phyloP scores from a whole-genome alignment of 2,888 invertebrate genomes.

The Adelognathus sp. region DNA sequence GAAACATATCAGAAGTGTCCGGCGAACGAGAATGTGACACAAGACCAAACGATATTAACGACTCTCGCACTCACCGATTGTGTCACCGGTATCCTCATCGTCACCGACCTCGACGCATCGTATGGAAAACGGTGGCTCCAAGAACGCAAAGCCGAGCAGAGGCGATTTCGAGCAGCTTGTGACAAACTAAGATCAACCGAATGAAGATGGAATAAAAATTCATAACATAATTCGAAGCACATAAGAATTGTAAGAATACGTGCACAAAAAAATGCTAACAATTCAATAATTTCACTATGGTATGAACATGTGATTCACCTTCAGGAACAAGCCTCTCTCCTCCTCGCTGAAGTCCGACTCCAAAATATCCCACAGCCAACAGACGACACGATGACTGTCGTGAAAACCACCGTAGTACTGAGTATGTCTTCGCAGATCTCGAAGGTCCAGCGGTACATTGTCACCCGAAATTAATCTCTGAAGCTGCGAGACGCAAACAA shows the following conservation, averaged over 20 bases:
- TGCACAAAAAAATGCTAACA: too few species aligned
- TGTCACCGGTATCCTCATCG: slow-evolving; percentile 96
- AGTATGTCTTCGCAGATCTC: slow-evolving; percentile 93
- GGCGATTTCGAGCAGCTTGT: slow-evolving; percentile 99
- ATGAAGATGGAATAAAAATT: background rate
- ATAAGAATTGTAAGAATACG: background rate
- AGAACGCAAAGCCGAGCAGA: slow-evolving; percentile 95
- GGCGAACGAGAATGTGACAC: too few species aligned
- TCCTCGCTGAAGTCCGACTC: slow-evolving; percentile 96
- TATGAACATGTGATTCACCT: slow-evolving; percentile 83
- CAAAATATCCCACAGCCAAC: slow-evolving; percentile 99
- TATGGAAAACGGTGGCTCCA: slow-evolving; percentile 99
- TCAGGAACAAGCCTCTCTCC: slow-evolving; percentile 96
- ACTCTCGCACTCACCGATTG: slow-evolving; percentile 85
- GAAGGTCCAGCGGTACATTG: slow-evolving; percentile 94
- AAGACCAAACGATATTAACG: too few species aligned
- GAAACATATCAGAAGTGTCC: too few species aligned
- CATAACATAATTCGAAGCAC: background rate
- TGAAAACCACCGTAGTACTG: slow-evolving; percentile 99
- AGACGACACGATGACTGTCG: slow-evolving; percentile 97
- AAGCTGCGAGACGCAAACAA: slow-evolving; percentile 84
- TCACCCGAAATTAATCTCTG: slow-evolving; percentile 98
- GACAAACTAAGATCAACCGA: slow-evolving; percentile 85
- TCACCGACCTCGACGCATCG: slow-evolving; percentile 99
- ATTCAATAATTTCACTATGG: background rate